Evolutionary conservation across 2,888 invertebrate species (phyloP), one percentile per base, ranked within the genome.

Genomic region (Gonocerus acuteangulatus): DNA sequence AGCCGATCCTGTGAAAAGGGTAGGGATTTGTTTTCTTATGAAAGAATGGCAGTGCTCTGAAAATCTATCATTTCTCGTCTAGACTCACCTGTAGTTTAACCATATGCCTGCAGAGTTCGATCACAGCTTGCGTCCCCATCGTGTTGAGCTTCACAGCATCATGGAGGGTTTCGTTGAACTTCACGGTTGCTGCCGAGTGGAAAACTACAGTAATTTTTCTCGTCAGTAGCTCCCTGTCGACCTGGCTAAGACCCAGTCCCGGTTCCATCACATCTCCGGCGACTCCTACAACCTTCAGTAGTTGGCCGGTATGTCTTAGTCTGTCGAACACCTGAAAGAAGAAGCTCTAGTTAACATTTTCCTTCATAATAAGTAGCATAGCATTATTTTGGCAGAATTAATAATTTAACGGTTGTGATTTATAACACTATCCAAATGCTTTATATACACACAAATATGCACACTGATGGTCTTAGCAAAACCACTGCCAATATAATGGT

Each of bases 131-230:
- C 1, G 80, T 80, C 48, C 79, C 81, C 11, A 77, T 69, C 1
- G 82, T 78, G 72, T 82, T 82, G 74, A 82, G 78, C 60, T 76
- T 74, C 34, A 81, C 75, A 1, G 82, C 79, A 13, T 76, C 71
- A 72, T 76, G 74, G 22, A 83, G 74, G 4, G 74, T 76, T 69
- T 82, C 82, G 70, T 82, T 80, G 70, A 82, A 82, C 65, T 77
- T 74, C 56, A 83, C 78, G 1, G 82, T 82, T 21, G 82, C 82
- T 1, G 82, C 82, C 52, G 80, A 79, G 70, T 82, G 82, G 70
- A 82, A 80, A 11, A 83, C 80, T 36, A 82, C 72, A 39, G 77
- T 71, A 16, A 80, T 76, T 23, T 77, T 73, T 6, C 76, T 71
- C 6, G 63, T 63, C 4, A 74, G 69, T 13, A 72, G 67, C 18